phyloP scores from a whole-genome alignment of 2,113 vertebrate genomes.

The Lipophrys pholis region DNA sequence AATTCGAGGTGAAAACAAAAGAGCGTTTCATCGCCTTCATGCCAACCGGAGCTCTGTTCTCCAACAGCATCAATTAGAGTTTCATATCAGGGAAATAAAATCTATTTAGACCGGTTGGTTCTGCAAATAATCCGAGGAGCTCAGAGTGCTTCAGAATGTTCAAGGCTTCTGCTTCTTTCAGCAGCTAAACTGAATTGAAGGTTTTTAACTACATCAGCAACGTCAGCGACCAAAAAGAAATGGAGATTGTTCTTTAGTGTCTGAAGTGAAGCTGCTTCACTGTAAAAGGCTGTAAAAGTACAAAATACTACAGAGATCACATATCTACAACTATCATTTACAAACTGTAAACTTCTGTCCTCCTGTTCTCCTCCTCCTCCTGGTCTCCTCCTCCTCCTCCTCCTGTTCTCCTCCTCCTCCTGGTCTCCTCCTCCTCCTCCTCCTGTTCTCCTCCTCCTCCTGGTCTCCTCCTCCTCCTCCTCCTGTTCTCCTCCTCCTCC shows the following conservation, averaged over 20 bases:
- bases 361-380: too few species aligned
- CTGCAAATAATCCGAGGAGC: slow-evolving; percentile 65
- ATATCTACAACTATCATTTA: too few species aligned
- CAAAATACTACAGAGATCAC: neutral
- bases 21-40: slow-evolving; percentile 57
- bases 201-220: slow-evolving; percentile 47
- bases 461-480: too few species aligned
- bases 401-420: too few species aligned
- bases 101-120: slow-evolving; percentile 68
- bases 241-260: slow-evolving; percentile 41
- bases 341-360: too few species aligned
- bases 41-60: slow-evolving; percentile 58
- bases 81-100: slow-evolving; percentile 69
- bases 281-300: too few species aligned
- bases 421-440: too few species aligned
- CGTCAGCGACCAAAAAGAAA: too few species aligned
- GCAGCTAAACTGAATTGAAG: slow-evolving; percentile 42
- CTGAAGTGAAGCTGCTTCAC: slow-evolving; percentile 33
- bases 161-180: slow-evolving; percentile 18
- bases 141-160: slow-evolving; percentile 56
- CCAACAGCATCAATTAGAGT: slow-evolving; percentile 63
- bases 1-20: slow-evolving; percentile 67
- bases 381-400: too few species aligned
- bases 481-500: too few species aligned
- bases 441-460: too few species aligned